Evolutionary conservation across 2,113 vertebrate species (phyloP).

Genomic region (Terrapene triunguis): DNA sequence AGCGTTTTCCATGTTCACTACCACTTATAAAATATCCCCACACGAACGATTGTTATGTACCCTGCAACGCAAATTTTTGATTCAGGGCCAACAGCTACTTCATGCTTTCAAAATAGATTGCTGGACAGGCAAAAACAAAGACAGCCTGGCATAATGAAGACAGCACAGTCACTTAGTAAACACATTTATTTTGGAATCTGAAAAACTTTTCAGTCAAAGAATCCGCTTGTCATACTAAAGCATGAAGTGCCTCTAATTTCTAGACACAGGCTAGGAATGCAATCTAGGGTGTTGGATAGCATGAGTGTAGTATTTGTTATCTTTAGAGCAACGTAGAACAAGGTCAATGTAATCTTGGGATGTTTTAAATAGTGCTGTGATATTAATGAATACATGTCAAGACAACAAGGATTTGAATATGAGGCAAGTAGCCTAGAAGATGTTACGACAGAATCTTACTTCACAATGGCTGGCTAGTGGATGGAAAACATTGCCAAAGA

Average conservation of each 20-base stretch:
- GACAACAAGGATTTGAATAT: background rate
- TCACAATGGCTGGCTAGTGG: slow-evolving; percentile 43
- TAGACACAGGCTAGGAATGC: background rate
- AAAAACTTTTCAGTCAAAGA: slow-evolving; percentile 56
- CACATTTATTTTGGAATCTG: slow-evolving; percentile 61
- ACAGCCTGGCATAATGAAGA: slow-evolving; percentile 61
- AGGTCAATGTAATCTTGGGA: background rate
- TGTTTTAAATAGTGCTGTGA: background rate
- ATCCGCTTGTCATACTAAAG: slow-evolving; percentile 69
- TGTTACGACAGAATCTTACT: slow-evolving; percentile 41
- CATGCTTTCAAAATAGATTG: slow-evolving; percentile 70
- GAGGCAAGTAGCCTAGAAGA: background rate
- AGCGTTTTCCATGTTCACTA: slow-evolving; percentile 43
- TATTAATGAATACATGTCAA: slow-evolving; percentile 24
- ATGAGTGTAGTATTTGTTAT: background rate
- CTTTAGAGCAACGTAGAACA: slow-evolving; percentile 13
- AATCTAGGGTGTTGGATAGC: background rate
- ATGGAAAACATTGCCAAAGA: slow-evolving; percentile 28
- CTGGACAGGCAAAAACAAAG: slow-evolving; percentile 69
- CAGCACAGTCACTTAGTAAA: slow-evolving; percentile 63
- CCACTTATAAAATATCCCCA: slow-evolving; percentile 64
- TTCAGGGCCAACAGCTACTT: slow-evolving; percentile 77
- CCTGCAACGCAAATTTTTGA: slow-evolving; percentile 66
- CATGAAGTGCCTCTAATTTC: slow-evolving; percentile 43
- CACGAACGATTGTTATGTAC: slow-evolving; percentile 78